Conservation (phyloP, 2,797 vertebrate species). For the Pampus argenteus region DNA sequence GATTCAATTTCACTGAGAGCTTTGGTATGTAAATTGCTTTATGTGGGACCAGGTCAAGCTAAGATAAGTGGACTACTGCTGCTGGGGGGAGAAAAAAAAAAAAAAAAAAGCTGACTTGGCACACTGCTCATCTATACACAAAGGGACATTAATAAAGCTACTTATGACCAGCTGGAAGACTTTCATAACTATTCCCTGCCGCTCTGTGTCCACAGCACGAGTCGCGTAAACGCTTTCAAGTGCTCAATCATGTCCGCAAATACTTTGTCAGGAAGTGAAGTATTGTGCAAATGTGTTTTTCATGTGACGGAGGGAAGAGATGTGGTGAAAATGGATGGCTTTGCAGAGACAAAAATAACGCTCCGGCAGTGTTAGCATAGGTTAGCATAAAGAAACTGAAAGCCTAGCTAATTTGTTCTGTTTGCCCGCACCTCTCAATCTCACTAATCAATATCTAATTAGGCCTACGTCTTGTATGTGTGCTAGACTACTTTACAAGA, state of each 20-base stretch:
- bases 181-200: constrained; percentile 29
- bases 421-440: too few species aligned
- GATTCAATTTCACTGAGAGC: constrained; percentile 38
- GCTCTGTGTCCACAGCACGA: constrained; percentile 30
- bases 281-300: constrained; percentile 52
- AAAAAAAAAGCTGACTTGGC: constrained; percentile 62
- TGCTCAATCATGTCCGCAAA: constrained; percentile 47
- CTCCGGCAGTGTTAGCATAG: not conserved
- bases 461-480: too few species aligned
- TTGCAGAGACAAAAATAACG: constrained; percentile 20
- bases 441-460: too few species aligned
- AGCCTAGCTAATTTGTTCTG: too few species aligned
- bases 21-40: constrained; percentile 23
- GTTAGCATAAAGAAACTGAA: too few species aligned
- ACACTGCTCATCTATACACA: constrained; percentile 57
- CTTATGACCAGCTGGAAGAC: constrained; percentile 49
- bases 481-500: too few species aligned
- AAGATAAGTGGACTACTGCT: constrained; percentile 44
- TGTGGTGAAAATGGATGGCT: constrained; percentile 15
- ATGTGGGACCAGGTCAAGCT: constrained; percentile 44
- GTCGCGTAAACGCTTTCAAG: constrained; percentile 61
- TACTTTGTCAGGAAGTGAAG: constrained; percentile 43
- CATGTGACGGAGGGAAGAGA: constrained; percentile 9
- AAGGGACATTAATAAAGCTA: constrained; percentile 69
- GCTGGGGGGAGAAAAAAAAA: constrained; percentile 51